Base-by-base conservation (phyloP, 2,888 invertebrate species). In the Diogma glabrata region DNA sequence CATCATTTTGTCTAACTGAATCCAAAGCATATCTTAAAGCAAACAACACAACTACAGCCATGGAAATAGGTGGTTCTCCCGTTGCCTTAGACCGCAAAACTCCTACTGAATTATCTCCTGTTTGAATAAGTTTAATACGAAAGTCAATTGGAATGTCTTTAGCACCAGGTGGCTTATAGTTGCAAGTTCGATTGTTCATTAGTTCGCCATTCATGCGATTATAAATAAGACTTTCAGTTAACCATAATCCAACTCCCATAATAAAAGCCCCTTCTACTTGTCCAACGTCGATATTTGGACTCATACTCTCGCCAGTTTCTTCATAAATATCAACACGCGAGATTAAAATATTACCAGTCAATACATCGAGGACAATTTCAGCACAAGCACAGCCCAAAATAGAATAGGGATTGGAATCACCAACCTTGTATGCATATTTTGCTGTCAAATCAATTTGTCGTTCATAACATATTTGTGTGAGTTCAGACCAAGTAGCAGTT, bases 351-450 rank as follows among this genome's bases (percentile, higher is more conserved):
- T 84, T 81, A 4, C 87, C 87, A 2, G 85, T 85, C 48, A 87
- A 67, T 22, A 84, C 66, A 65, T 87, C 87, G 1, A 87, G 65
- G 65, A 85, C 84, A 0, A 84, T 75, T 67, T 87, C 87, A 12
- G 77, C 63, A 7, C 76, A 73, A 10, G 75, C 70, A 0, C 75
- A 73, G 8, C 78, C 82, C 60, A 76, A 82, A 53, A 84, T 73
- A 47, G 70, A 62, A 58, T 84, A 84, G 0, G 67, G 56, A 33
- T 72, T 68, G 2, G 78, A 59, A 19, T 73, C 72, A 33, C 73
- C 72, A 4, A 16, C 47, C 36, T 53, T 53, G 36, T 57, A 60
- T 57, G 59, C 55, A 52, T 63, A 59, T 16, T 55, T 57, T 8
- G 59, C 58, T 12, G 58, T 55, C 9, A 61, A 52, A 36, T 60